Evolutionary conservation across 2,113 vertebrate genomes (phyloP), one percentile per base, ranked within the genome.

Genomic region (Oreotrochilus melanogaster): DNA sequence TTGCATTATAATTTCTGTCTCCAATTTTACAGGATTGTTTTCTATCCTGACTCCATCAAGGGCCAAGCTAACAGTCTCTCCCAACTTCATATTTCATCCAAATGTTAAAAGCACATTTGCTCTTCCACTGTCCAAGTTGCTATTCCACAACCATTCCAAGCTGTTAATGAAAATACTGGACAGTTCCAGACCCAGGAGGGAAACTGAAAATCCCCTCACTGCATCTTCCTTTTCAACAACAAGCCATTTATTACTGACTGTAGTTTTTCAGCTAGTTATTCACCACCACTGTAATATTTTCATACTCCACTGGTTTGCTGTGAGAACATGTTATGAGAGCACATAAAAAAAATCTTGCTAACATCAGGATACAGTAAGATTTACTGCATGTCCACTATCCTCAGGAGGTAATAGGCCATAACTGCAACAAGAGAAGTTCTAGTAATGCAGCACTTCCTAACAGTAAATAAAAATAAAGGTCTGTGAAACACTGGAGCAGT

Each of bases 51-150:
- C 58, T 92, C 53, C 67, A 79, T 56, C 23, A 90, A 76, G 53
- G 88, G 83, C 75, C 94, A 90, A 72, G 61, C 61, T n/a, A 86
- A 35, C 60, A 67, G 43, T 67, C 51, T 89, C 57, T 93, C 66
- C 23, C 53, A 75, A 69, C 35, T 30, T 66, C 14, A 22, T 25
- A 43, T 69, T 66, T 86, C 35, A 37, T 75, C 61, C 73, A 86
- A 69, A 86, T 48, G 39, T 61, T 61, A 73, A 93, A 79, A 90
- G 16, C 62, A 45, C 37, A 24, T 75, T 82, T 88, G 82, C 66
- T 90, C 39, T 78, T 78, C 31, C 43, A 51, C n/a, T 45, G 5
- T 64, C 57, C 81, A 95, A 71, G 43, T 14, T 82, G 39, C 39
- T 39, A 39, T 39, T 39, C 39, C 39, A 39, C 39, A 39, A 39